These are phyloP conservation scores for Maccullochella peelii DNA, from an alignment of 2,113 vertebrate genomes.

Conservation along the genomic window DNA sequence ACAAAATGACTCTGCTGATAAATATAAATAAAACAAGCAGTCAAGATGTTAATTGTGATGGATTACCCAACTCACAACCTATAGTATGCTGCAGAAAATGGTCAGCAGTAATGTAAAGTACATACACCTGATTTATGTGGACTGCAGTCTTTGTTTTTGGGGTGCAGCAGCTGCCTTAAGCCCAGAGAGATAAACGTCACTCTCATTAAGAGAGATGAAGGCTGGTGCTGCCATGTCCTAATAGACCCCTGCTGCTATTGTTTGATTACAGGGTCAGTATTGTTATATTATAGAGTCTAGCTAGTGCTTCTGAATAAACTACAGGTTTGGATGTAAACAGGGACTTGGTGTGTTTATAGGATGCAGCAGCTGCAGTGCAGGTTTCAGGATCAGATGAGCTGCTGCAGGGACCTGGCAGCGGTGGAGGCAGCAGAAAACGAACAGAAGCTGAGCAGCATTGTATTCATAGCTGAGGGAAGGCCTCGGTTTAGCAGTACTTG, in stretches of 20 bases:
- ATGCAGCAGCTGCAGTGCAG: conserved; percentile 70
- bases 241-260: conserved; percentile 27
- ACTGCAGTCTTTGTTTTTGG: conserved; percentile 13
- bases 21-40: not conserved
- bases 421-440: conserved; percentile 20
- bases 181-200: conserved; percentile 2
- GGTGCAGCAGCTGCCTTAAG: not conserved
- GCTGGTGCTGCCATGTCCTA: conserved; percentile 7
- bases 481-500: conserved; percentile 28
- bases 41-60: not conserved
- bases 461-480: conserved; percentile 26
- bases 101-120: not conserved
- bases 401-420: conserved; percentile 28
- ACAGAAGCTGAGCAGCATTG: conserved; percentile 42
- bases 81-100: not conserved
- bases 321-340: conserved; percentile 34
- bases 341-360: conserved; percentile 56
- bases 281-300: conserved; percentile 3
- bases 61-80: not conserved
- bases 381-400: conserved; percentile 38
- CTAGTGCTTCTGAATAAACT: conserved; percentile 36
- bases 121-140: not conserved
- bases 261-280: conserved; percentile 46
- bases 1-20: too few species aligned
- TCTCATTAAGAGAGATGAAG: not conserved